A percentile compares a stretch with the other conserved stretches of the same genome.
Conservation (phyloP, 2,113 vertebrate species). For the Lasiurus cinereus region DNA sequence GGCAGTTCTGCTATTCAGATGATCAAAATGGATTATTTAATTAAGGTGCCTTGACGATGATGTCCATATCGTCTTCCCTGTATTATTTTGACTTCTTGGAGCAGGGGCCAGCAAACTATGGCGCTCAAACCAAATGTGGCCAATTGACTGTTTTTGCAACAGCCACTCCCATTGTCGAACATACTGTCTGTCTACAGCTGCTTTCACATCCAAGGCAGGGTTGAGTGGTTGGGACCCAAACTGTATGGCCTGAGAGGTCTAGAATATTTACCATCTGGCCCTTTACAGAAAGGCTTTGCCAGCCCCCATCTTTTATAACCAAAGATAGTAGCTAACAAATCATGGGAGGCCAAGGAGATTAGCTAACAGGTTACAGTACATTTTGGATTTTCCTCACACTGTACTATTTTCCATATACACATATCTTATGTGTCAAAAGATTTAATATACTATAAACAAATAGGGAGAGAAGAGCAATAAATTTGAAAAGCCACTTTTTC, state of each 20-base stretch:
- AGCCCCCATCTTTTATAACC: background rate
- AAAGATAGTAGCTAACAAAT: background rate
- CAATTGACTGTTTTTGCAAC: no score
- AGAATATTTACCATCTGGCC: background rate
- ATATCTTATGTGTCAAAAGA: conserved; percentile 39
- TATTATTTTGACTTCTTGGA: background rate
- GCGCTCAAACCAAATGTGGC: background rate
- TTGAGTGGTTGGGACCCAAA: background rate
- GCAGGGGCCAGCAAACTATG: background rate
- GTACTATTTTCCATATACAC: background rate
- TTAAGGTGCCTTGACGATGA: background rate
- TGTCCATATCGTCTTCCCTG: background rate
- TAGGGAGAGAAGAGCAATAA: background rate
- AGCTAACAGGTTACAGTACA: background rate
- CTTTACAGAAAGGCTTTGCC: background rate
- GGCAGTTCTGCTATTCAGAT: background rate
- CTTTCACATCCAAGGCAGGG: background rate
- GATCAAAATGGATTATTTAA: background rate
- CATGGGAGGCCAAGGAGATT: background rate
- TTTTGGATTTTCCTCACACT: conserved; percentile 35
- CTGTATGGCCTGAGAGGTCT: background rate
- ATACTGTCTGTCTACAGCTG: background rate
- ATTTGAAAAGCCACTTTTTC: conserved; percentile 1
- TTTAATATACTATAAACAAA: background rate
- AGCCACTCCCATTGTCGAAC: background rate